Percentiles rank a stretch among this genome's conserved stretches.
phyloP scores from a whole-genome alignment of 2,888 invertebrate species.

The Stramonita haemastoma region DNA sequence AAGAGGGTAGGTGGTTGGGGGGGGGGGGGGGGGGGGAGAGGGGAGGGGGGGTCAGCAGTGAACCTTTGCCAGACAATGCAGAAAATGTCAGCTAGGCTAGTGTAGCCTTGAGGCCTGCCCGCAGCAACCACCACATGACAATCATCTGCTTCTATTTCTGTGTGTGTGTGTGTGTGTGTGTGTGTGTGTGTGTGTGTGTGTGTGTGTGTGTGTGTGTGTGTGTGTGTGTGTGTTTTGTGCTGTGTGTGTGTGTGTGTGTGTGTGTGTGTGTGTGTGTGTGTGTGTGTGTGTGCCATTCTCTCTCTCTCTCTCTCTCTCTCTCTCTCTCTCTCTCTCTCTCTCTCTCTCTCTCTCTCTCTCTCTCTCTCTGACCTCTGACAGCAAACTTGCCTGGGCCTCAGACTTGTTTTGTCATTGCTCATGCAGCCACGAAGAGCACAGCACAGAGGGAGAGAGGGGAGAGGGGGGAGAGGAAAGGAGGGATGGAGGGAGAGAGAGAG shows the following conservation, averaged over 20 bases:
- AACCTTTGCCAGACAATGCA: neutral
- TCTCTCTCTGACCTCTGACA: neutral
- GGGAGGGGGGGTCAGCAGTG: no score
- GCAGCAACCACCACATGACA: neutral
- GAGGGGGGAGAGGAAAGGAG: neutral
- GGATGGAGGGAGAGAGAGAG: no score
- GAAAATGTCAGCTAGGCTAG: neutral
- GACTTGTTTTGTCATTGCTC: neutral
- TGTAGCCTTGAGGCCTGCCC: no score
- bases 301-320: no score
- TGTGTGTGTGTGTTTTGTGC: neutral
- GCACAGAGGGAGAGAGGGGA: neutral
- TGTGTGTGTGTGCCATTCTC: neutral
- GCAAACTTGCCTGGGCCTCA: neutral
- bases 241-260: neutral
- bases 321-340: no score
- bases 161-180: no score
- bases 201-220: neutral
- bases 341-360: no score
- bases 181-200: neutral
- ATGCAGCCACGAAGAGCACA: neutral
- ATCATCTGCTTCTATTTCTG: no score
- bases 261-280: slow-evolving; percentile 1
- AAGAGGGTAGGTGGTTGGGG: neutral
- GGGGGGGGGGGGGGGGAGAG: no score